Percentiles rank a stretch among this genome's conserved stretches.
These are phyloP conservation scores for Amaurobius ferox DNA, from an alignment of 2,888 invertebrate genomes.

Conservation along the genomic window DNA sequence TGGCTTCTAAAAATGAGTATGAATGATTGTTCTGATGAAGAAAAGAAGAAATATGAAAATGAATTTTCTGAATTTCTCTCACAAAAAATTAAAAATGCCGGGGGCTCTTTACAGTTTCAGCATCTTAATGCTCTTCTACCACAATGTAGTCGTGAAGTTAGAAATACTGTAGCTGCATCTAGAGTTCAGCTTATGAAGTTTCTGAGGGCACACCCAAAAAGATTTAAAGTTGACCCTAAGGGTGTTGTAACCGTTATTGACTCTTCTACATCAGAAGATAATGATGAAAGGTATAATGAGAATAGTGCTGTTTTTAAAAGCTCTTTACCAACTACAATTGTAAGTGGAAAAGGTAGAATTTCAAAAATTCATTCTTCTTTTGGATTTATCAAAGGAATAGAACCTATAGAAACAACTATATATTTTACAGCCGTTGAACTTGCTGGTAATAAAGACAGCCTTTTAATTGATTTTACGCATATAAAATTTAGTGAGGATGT, in stretches of 20 bases:
- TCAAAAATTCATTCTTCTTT: conserved; percentile 28
- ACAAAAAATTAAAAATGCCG: conserved; percentile 28
- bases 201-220: conserved; percentile 11
- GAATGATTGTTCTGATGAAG: neutral
- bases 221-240: conserved; percentile 29
- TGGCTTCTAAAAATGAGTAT: too few relatives aligned
- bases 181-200: conserved; percentile 41
- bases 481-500: too few relatives aligned
- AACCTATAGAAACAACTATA: conserved; percentile 39
- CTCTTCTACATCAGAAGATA: neutral
- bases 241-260: conserved; percentile 13
- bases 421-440: conserved; percentile 46
- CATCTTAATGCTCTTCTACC: conserved; percentile 39
- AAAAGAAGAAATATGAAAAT: conserved; percentile 13
- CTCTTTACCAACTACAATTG: conserved; percentile 17
- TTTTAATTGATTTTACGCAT: conserved; percentile 28
- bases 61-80: conserved; percentile 37
- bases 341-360: conserved; percentile 26
- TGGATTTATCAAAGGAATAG: conserved; percentile 35
- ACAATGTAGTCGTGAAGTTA: conserved; percentile 4
- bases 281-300: neutral
- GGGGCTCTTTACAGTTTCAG: conserved; percentile 44
- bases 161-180: conserved; percentile 15
- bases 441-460: conserved; percentile 13
- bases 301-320: neutral